Conservation (phyloP, 2,797 vertebrate genomes). For the Parotocinclus haroldoi region DNA sequence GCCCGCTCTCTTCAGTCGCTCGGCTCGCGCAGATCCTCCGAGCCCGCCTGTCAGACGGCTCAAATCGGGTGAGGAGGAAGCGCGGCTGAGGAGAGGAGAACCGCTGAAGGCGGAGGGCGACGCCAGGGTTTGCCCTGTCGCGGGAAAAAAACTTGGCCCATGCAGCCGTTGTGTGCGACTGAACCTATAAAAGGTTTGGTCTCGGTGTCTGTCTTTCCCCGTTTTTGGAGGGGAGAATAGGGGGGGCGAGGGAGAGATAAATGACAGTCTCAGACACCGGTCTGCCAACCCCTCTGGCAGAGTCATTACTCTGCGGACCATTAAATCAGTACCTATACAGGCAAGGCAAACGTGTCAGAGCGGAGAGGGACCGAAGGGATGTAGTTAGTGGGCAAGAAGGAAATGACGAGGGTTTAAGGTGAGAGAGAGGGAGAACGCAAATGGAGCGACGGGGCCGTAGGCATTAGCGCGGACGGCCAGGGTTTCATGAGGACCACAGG, state of each 20-base stretch:
- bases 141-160: conserved; percentile 57
- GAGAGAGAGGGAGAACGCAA: conserved; percentile 37
- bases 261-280: conserved; percentile 71
- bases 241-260: conserved; percentile 50
- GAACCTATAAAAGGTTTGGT: conserved; percentile 65
- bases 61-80: too few relatives aligned
- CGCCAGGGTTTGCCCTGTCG: conserved; percentile 63
- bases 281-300: conserved; percentile 74
- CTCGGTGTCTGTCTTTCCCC: conserved; percentile 26
- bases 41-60: too few relatives aligned
- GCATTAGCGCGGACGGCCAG: not conserved
- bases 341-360: conserved; percentile 74
- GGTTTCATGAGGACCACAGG: not conserved
- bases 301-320: conserved; percentile 72
- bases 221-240: conserved; percentile 18
- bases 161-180: conserved; percentile 65
- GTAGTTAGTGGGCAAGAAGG: not conserved
- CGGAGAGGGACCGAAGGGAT: not conserved
- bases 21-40: too few relatives aligned
- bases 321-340: conserved; percentile 76
- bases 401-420: conserved; percentile 35
- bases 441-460: not conserved
- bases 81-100: conserved; percentile 16
- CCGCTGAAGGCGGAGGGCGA: conserved; percentile 17
- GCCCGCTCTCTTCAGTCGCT: too few relatives aligned